phyloP scores from a whole-genome alignment of 1,140 invertebrate genomes.

The Lanistes nyassanus region DNA sequence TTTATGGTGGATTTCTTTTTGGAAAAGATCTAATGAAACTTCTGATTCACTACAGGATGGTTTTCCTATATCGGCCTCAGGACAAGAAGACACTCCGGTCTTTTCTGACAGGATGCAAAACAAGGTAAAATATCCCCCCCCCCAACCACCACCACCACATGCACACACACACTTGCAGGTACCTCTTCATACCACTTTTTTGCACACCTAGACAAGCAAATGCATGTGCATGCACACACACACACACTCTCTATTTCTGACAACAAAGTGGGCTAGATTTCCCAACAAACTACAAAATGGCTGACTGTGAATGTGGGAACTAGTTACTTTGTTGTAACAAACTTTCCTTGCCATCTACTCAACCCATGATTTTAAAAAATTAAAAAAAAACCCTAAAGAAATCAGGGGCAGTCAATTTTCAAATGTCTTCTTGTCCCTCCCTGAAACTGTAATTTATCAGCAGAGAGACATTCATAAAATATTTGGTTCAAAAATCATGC shows the following conservation, averaged over 20 bases:
- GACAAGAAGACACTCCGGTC: too few relatives aligned
- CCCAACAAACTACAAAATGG: background rate
- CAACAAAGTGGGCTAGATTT: background rate
- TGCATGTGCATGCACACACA: background rate
- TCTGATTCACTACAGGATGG: too few relatives aligned
- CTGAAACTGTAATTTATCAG: too few relatives aligned
- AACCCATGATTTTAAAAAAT: background rate
- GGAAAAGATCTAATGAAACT: background rate
- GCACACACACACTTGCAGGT: background rate
- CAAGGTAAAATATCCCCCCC: constrained; percentile 30
- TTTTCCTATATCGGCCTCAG: too few relatives aligned
- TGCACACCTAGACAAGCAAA: background rate
- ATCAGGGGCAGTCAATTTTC: too few relatives aligned
- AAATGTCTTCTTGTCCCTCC: too few relatives aligned
- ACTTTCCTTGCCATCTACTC: background rate
- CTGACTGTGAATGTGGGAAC: background rate
- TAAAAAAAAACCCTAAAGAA: background rate
- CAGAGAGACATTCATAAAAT: too few relatives aligned
- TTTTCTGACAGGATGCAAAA: background rate
- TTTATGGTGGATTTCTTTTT: background rate
- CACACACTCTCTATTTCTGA: background rate
- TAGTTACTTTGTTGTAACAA: background rate
- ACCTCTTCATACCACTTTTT: background rate
- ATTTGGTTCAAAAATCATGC: too few relatives aligned
- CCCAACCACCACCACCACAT: background rate